phyloP scores from a whole-genome alignment of 2,797 vertebrate genomes.

The Tauraco hartlaubi region DNA sequence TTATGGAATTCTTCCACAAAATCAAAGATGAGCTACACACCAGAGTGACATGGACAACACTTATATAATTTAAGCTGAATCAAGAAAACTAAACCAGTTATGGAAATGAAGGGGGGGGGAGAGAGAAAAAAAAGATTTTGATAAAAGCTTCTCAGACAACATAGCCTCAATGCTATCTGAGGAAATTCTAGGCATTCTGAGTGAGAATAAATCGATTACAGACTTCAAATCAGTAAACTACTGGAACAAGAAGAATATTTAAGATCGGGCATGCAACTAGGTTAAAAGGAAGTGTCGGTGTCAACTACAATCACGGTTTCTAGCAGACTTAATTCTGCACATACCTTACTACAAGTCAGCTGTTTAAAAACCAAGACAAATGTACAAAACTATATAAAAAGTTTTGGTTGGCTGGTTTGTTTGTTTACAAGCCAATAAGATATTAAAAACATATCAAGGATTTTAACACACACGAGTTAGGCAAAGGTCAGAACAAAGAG shows the following conservation, averaged over 20 bases:
- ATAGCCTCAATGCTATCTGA: neutral
- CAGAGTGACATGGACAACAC: neutral
- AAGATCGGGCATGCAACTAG: neutral
- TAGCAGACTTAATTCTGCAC: neutral
- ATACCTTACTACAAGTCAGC: neutral
- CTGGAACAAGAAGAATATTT: neutral
- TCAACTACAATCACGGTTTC: neutral
- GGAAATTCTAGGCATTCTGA: neutral
- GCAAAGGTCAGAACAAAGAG: neutral
- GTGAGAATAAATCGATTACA: neutral
- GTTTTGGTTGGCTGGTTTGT: neutral
- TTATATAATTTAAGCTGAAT: constrained; percentile 33
- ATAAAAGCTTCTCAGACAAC: neutral
- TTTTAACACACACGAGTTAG: neutral
- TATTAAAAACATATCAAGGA: neutral
- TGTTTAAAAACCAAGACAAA: neutral
- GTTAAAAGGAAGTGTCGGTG: neutral
- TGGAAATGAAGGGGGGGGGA: neutral
- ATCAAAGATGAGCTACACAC: neutral
- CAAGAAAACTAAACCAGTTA: constrained; percentile 34
- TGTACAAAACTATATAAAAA: accelerated
- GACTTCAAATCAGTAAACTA: neutral
- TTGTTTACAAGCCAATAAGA: neutral
- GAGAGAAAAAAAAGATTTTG: constrained; percentile 16
- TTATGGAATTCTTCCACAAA: neutral